These are phyloP conservation scores for Marmota monax DNA, from an alignment of 2,113 vertebrate species.

Conservation along the genomic window DNA sequence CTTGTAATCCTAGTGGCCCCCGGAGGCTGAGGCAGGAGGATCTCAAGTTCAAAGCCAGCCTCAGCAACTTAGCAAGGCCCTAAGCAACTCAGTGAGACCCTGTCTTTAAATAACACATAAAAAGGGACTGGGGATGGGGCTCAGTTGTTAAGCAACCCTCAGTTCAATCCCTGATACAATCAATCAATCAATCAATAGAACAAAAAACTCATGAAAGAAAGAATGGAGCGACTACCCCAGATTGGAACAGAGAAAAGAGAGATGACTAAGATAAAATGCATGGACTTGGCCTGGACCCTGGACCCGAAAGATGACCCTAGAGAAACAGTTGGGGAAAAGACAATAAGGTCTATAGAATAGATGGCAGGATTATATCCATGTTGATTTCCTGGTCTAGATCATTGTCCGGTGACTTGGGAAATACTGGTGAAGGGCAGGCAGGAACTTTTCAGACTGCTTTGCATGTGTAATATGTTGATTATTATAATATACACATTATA, in stretches of 20 bases:
- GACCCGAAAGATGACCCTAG: neutral
- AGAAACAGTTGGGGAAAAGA: neutral
- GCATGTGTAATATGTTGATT: too few relatives aligned
- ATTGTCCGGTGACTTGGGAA: neutral
- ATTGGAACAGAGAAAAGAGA: neutral
- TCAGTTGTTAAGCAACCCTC: too few relatives aligned
- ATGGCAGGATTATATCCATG: neutral
- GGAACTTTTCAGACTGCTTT: neutral
- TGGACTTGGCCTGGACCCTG: neutral
- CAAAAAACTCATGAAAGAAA: neutral
- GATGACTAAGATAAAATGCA: neutral
- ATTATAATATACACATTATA: too few relatives aligned
- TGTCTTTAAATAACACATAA: too few relatives aligned
- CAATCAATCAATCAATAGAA: too few relatives aligned
- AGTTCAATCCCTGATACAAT: too few relatives aligned
- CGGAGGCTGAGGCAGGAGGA: too few relatives aligned
- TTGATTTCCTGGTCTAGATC: conserved; percentile 11
- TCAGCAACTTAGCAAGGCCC: too few relatives aligned
- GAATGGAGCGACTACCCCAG: neutral
- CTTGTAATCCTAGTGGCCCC: too few relatives aligned
- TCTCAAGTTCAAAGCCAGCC: too few relatives aligned
- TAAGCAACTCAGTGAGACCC: too few relatives aligned
- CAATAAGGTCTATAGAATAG: neutral
- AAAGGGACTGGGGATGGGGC: too few relatives aligned
- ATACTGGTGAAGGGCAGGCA: neutral